phyloP scores from a whole-genome alignment of 2,888 invertebrate genomes.

The Trissoscelio sp. region DNA sequence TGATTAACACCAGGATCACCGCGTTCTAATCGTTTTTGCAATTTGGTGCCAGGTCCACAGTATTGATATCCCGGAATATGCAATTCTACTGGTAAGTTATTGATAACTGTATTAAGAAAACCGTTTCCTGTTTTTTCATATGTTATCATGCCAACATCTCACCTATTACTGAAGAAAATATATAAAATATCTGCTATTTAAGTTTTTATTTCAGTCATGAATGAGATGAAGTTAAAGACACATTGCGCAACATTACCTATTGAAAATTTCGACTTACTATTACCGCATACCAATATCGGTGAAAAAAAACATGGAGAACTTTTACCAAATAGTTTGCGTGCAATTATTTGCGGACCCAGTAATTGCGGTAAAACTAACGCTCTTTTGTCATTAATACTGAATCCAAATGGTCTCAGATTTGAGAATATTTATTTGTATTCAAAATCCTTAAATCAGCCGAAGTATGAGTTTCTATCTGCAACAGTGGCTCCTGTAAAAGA shows the following conservation, averaged over 20 bases:
- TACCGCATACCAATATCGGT: too few species aligned
- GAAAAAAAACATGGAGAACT: neutral
- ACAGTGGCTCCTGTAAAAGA: constrained; percentile 52
- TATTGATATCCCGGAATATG: too few species aligned
- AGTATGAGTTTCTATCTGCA: neutral
- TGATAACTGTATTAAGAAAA: neutral
- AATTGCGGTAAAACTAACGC: constrained; percentile 80
- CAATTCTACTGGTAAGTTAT: neutral
- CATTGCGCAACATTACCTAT: too few species aligned
- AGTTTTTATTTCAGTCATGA: too few species aligned
- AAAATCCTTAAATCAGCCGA: neutral
- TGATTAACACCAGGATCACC: too few species aligned
- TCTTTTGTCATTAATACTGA: constrained; percentile 74
- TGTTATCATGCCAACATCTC: too few species aligned
- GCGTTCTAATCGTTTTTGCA: too few species aligned
- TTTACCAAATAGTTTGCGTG: constrained; percentile 44
- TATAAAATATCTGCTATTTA: neutral
- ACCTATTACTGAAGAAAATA: too few species aligned
- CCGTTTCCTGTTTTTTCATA: too few species aligned
- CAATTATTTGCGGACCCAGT: constrained; percentile 77
- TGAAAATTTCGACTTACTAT: too few species aligned
- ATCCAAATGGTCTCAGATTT: constrained; percentile 78
- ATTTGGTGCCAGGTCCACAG: too few species aligned
- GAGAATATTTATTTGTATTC: constrained; percentile 79
- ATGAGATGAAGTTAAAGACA: too few species aligned